A percentile compares a stretch with the other conserved stretches of the same genome.
These are phyloP conservation scores for Drosophila navojoa DNA, from an alignment of 1,140 invertebrate genomes.

Conservation along the genomic window DNA sequence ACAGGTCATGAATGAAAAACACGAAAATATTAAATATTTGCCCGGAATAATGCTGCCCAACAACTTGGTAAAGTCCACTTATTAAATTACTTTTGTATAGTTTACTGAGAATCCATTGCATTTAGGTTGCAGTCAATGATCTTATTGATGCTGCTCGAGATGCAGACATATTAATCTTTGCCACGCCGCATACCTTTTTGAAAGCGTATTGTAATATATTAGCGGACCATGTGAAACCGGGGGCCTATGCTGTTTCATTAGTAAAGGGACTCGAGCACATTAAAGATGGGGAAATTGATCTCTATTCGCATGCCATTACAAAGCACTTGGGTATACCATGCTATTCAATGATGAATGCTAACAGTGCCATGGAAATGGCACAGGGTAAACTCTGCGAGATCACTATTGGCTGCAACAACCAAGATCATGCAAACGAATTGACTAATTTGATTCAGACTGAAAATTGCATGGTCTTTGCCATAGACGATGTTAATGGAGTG, in stretches of 20 bases:
- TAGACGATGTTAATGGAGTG: conserved; percentile 96
- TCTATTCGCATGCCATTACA: conserved; percentile 97
- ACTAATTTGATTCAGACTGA: conserved; percentile 95
- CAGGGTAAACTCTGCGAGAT: conserved; percentile 99
- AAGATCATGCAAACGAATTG: conserved; percentile 89
- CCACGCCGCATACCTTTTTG: conserved; percentile 98
- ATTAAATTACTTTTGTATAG: not conserved
- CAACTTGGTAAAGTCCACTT: conserved; percentile 51
- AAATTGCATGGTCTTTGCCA: conserved; percentile 97
- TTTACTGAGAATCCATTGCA: not conserved
- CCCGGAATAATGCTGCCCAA: conserved; percentile 57
- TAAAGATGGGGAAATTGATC: conserved; percentile 93
- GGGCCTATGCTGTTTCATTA: conserved; percentile 95
- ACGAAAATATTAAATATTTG: conserved; percentile 70
- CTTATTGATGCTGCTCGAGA: conserved; percentile 93
- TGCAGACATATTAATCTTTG: conserved; percentile 98
- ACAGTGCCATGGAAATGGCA: conserved; percentile 97
- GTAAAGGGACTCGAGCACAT: conserved; percentile 97
- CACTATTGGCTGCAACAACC: conserved; percentile 95
- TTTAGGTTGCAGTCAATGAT: conserved; percentile 96
- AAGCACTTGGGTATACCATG: conserved; percentile 88
- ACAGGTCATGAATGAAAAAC: conserved; percentile 58
- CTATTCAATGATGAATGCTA: conserved; percentile 98
- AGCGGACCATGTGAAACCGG: conserved; percentile 94
- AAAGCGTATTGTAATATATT: conserved; percentile 91